Evolutionary conservation across 2,888 invertebrate species (phyloP).

Genomic region (Melitaea athalia): DNA sequence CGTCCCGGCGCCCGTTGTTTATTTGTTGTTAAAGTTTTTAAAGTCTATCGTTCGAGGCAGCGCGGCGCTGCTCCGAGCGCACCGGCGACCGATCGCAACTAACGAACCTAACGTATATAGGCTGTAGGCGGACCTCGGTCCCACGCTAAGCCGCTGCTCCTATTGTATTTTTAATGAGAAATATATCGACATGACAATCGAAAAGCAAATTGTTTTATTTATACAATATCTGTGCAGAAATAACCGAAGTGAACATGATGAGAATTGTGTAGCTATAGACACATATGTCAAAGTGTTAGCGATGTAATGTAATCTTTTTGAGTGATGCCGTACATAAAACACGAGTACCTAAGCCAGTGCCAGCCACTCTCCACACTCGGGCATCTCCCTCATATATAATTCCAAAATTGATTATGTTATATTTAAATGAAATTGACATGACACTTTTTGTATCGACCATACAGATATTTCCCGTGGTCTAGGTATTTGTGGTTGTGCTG

Average conservation of each 20-base stretch:
- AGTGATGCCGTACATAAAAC: too few relatives aligned
- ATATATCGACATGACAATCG: constrained; percentile 55
- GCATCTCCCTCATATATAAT: too few relatives aligned
- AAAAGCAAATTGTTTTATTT: constrained; percentile 45
- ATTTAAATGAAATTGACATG: too few relatives aligned
- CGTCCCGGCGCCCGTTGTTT: constrained; percentile 39
- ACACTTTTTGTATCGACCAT: too few relatives aligned
- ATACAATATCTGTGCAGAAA: not conserved
- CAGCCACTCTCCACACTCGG: too few relatives aligned
- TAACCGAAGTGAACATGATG: not conserved
- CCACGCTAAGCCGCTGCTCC: constrained; percentile 48
- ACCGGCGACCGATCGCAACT: constrained; percentile 21
- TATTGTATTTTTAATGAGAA: constrained; percentile 60
- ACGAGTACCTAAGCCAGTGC: too few relatives aligned
- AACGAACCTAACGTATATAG: constrained; percentile 5
- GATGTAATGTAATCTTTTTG: too few relatives aligned
- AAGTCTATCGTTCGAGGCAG: constrained; percentile 54
- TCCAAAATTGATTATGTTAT: too few relatives aligned
- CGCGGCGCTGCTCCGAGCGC: constrained; percentile 42
- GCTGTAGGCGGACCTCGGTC: constrained; percentile 23
- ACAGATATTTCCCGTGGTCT: too few relatives aligned
- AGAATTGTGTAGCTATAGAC: too few relatives aligned
- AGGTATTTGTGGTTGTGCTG: too few relatives aligned
- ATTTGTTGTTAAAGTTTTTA: constrained; percentile 67
- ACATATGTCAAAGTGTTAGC: not conserved